Conservation (phyloP, 2,113 vertebrate genomes). For the Melanerpes formicivorus region DNA sequence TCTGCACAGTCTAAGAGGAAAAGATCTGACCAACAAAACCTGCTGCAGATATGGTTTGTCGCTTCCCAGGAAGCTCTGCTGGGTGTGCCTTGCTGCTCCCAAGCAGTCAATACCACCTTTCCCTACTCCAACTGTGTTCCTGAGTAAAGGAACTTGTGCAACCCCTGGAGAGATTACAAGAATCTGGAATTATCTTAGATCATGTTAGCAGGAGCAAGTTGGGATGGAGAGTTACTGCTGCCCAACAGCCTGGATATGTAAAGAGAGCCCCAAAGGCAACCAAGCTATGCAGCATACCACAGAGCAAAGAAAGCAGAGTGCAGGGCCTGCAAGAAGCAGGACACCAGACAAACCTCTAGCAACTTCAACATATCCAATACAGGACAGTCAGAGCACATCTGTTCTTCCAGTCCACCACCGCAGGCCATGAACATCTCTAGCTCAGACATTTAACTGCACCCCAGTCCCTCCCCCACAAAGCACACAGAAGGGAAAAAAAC, state of each 20-base stretch:
- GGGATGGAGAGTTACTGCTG: neutral
- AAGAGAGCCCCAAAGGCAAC: neutral
- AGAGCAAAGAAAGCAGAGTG: neutral
- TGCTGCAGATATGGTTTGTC: neutral
- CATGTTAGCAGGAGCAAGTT: rapidly evolving
- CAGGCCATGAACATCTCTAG: neutral
- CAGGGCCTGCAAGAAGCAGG: neutral
- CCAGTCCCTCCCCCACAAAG: neutral
- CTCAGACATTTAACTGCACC: neutral
- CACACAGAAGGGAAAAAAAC: neutral
- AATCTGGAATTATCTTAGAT: neutral
- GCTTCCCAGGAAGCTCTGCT: neutral
- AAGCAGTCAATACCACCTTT: neutral
- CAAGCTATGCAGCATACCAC: too few relatives aligned
- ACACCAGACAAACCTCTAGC: neutral
- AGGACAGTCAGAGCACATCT: neutral
- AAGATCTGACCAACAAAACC: neutral
- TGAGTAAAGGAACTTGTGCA: neutral
- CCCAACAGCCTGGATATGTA: neutral
- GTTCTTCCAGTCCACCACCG: neutral
- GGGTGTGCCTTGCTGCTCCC: neutral
- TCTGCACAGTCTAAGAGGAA: neutral
- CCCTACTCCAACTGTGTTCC: neutral
- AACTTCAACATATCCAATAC: rapidly evolving
- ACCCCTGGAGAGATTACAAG: neutral